Base-by-base conservation (phyloP, 1,140 invertebrate species). In the Drosophila tani region DNA sequence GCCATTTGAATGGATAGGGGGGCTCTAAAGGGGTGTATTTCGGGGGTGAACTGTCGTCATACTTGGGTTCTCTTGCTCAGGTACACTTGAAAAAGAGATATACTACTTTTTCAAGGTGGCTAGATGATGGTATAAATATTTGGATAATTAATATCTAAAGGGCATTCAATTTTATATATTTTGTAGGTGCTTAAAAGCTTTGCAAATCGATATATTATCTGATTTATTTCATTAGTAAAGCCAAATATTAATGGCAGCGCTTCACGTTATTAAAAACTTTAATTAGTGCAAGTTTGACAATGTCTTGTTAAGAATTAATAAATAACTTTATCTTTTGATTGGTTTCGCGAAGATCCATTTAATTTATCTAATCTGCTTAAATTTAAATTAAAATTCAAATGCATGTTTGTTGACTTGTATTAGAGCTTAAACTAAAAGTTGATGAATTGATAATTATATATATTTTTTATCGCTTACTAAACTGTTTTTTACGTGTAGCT, bases 41-140 rank as follows among this genome's bases (percentile, higher is more conserved):
- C n/a, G 41, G 40, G 68, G 24, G 24, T 12, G 29, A n/a, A 21
- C 66, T 38, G 43, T 73, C 67, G 67, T 73, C 67, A 59, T 71
- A 70, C 8, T 43, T 66, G 46, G 29, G 27, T 14, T 51, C 47
- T 69, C 47, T 69, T 17, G 5, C 19, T 55, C 21, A 49, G 5
- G 11, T 41, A 19, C 69, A 73, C 69, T 47, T 19, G 14, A 9
- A 7, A 27, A 19, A 65, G n/a, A 45, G 32, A 32, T 32, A 8
- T 29, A 14, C 3, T 21, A 7, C 9, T 15, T n/a, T 17, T 15
- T 5, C 15, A 6, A 41, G 38, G 38, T 40, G 38, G 1, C 40
- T 41, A 7, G 11, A 11, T 17, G 4, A n/a, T 14, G n/a, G 29
- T 19, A 35, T 14, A 17, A 2, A 15, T 14, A 58, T 17, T 29